Conservation (phyloP, 1,140 invertebrate species). For the Drosophila novamexicana region DNA sequence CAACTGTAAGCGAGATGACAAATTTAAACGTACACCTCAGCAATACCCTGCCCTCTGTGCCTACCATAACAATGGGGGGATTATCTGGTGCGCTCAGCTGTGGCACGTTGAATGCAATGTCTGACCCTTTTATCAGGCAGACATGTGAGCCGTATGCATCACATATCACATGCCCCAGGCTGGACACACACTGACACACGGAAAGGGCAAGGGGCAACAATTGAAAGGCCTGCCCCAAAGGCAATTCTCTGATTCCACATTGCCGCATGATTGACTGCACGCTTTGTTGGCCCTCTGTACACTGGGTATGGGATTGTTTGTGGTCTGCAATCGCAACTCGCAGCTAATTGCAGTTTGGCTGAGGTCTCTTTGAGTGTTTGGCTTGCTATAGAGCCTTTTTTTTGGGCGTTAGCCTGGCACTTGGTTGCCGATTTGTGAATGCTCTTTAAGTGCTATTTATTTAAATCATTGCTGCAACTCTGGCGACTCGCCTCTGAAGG, state of each 20-base stretch:
- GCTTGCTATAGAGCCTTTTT: slow-evolving; percentile 13
- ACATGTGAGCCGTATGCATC: slow-evolving; percentile 18
- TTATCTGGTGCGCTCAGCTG: slow-evolving; percentile 40
- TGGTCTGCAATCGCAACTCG: slow-evolving; percentile 19
- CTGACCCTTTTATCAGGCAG: slow-evolving; percentile 47
- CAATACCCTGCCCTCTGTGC: not conserved
- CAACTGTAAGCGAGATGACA: slow-evolving; percentile 20
- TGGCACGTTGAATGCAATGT: slow-evolving; percentile 34
- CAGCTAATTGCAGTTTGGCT: slow-evolving; percentile 42
- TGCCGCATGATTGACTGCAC: slow-evolving; percentile 46
- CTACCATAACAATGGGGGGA: slow-evolving; percentile 30
- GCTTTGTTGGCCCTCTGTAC: slow-evolving; percentile 8
- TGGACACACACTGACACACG: slow-evolving; percentile 19
- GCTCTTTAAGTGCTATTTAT: slow-evolving; percentile 73
- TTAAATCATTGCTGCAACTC: slow-evolving; percentile 74
- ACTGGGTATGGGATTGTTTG: slow-evolving; percentile 1
- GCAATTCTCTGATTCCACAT: slow-evolving; percentile 13
- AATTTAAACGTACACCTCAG: slow-evolving; percentile 10
- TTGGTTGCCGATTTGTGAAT: not conserved
- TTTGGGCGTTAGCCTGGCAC: slow-evolving; percentile 20
- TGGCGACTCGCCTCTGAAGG: slow-evolving; percentile 29
- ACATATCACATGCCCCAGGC: slow-evolving; percentile 28
- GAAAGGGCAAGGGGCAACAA: slow-evolving; percentile 8
- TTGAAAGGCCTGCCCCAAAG: slow-evolving; percentile 23
- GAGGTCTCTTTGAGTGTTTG: slow-evolving; percentile 5